phyloP scores from a whole-genome alignment of 2,888 invertebrate species.

The Leucozona laternaria region DNA sequence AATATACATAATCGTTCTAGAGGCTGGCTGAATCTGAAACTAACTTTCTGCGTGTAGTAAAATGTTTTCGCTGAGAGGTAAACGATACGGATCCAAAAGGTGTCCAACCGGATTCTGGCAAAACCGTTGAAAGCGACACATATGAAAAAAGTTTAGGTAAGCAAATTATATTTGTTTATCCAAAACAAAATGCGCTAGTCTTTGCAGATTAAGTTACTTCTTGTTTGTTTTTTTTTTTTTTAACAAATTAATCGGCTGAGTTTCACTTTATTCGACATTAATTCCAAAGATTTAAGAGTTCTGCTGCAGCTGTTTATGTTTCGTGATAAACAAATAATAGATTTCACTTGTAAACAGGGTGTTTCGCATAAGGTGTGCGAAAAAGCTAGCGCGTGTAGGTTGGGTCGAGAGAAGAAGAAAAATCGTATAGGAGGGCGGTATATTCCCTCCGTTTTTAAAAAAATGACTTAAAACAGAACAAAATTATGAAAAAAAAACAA shows the following conservation, averaged over 20 bases:
- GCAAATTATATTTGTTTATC: constrained; percentile 13
- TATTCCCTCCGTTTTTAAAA: no score
- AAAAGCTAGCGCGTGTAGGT: no score
- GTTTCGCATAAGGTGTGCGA: no score
- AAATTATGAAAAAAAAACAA: no score
- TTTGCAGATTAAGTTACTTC: constrained; percentile 23
- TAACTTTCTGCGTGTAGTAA: not conserved
- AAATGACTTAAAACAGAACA: no score
- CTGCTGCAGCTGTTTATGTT: constrained; percentile 19
- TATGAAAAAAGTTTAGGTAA: constrained; percentile 16
- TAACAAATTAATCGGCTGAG: constrained; percentile 25
- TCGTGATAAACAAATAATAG: constrained; percentile 11
- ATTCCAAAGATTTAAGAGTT: not conserved
- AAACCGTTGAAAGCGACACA: constrained; percentile 30
- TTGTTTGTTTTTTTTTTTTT: not conserved
- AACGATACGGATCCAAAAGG: constrained; percentile 19
- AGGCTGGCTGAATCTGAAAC: not conserved
- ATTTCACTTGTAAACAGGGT: no score
- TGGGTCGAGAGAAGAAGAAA: no score
- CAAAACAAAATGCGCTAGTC: constrained; percentile 4
- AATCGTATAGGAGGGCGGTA: no score
- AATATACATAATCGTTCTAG: not conserved
- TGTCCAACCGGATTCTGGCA: constrained; percentile 18
- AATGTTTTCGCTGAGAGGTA: constrained; percentile 1
- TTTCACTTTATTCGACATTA: constrained; percentile 28